Base-by-base conservation (phyloP, 1,140 invertebrate species). In the Drosophila nannoptera region DNA sequence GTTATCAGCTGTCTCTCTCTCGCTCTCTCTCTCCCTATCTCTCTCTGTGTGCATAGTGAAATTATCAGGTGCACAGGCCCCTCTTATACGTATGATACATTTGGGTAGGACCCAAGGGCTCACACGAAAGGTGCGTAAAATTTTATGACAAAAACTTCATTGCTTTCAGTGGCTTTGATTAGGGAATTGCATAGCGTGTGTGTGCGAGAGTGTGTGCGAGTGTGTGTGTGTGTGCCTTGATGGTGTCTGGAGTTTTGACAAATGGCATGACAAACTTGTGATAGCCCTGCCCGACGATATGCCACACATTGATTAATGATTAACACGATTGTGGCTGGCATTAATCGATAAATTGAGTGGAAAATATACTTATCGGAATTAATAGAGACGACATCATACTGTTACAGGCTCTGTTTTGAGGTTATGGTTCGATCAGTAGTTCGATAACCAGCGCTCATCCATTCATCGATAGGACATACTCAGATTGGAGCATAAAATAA, bases 71-170 rank as follows among this genome's bases (percentile, higher is more conserved):
- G 78, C 43, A 60, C 46, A 67, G 56, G 33, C 22, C 22, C 40
- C 50, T 43, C 43, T 58, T 58, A 46, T 45, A 64, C 29, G 36
- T 35, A 35, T 32, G 50, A 43, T 22, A 22, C 22, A 22, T 22
- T 43, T n/a, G 40, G 50, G n/a, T 12, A 7, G 6, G 14, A 50
- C 55, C 68, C 40, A n/a, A 31, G 32, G 56, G 31, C 12, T 7
- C 59, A 12, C 35, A 64, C 32, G 52, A 56, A 77, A 78, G 69
- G 62, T 72, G 75, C 61, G 73, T 76, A 42, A 82, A 74, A 78
- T 84, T 78, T 70, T 73, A 83, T 73, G 76, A 78, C 68, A 69
- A 78, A 22, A 76, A 70, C 76, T 73, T 80, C 59, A 73, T 73
- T 67, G 60, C 58, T 52, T 66, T 55, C 64, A 68, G 58, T 78